phyloP scores from a whole-genome alignment of 2,113 vertebrate species.

The Todiramphus saurophagus region DNA sequence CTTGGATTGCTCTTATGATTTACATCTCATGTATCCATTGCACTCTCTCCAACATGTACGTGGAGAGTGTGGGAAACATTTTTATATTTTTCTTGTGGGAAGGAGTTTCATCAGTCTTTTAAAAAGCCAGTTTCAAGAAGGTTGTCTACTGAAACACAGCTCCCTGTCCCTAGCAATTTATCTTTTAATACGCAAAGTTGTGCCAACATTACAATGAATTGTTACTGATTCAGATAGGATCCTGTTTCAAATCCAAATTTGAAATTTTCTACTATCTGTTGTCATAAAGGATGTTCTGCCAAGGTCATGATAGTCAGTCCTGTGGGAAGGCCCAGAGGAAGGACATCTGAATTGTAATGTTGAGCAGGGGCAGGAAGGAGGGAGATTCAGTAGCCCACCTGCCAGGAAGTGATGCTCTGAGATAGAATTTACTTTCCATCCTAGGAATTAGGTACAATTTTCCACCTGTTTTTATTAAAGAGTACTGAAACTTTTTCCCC shows the following conservation, averaged over 20 bases:
- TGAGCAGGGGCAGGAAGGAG: background rate
- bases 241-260: background rate
- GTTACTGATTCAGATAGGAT: background rate
- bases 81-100: background rate
- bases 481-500: background rate
- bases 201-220: background rate
- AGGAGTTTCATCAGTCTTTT: background rate
- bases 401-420: background rate
- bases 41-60: background rate
- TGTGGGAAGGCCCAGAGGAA: background rate
- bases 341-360: background rate
- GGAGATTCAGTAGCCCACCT: fast-evolving
- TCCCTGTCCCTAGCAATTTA: background rate
- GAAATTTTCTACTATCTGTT: background rate
- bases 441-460: background rate
- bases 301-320: background rate
- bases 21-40: background rate
- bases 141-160: background rate
- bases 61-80: background rate
- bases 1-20: background rate
- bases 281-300: background rate
- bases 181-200: background rate
- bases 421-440: background rate
- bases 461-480: background rate
- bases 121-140: background rate